Evolutionary conservation across 2,888 invertebrate species (phyloP), one percentile per base, ranked within the genome.

Genomic region (Sinopyrophorus schimmeli): DNA sequence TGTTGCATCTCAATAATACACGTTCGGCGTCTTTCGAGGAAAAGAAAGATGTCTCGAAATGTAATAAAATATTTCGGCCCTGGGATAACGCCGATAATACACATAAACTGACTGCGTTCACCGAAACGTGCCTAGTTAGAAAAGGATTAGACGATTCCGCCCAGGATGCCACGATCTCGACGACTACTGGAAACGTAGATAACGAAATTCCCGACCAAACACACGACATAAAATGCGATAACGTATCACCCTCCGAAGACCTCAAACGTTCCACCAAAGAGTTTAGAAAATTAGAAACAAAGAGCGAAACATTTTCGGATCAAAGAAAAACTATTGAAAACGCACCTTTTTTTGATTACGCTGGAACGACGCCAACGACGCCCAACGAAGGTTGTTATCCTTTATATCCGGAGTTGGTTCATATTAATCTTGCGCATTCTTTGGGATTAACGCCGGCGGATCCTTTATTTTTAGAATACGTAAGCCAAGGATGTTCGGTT

Each of bases 151-250:
- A 53, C 17, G 55, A 65, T 35, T 55, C 28, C 10, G 73, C 76
- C 55, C 81, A 81, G 71, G 81, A 82, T 50, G 74, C 75, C 1
- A 81, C 81, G 0, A 75, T 81, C 1, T 79, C 81, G 0, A 81
- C 81, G 0, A 81, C 81, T 0, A 80, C 79, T 1, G 62, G 64
- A 21, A 63, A 64, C 17, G 58, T 58, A 28, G 57, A 57, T 20
- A 15, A 28, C 9, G 21, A 52, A 34, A 14, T 23, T n/a, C 14
- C 23, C 10, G 16, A 17, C n/a, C 9, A 7, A 27, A 12, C 9
- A 27, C 7, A 27, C 9, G 12, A 6, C 9, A 27, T 11, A 27
- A 21, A 5, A 21, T n/a, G 21, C 5, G 5, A 21, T n/a, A n/a
- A n/a, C n/a, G n/a, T n/a, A n/a, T n/a, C n/a, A n/a, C n/a, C n/a